phyloP scores from a whole-genome alignment of 2,888 invertebrate genomes.

The Gortyna flavago region DNA sequence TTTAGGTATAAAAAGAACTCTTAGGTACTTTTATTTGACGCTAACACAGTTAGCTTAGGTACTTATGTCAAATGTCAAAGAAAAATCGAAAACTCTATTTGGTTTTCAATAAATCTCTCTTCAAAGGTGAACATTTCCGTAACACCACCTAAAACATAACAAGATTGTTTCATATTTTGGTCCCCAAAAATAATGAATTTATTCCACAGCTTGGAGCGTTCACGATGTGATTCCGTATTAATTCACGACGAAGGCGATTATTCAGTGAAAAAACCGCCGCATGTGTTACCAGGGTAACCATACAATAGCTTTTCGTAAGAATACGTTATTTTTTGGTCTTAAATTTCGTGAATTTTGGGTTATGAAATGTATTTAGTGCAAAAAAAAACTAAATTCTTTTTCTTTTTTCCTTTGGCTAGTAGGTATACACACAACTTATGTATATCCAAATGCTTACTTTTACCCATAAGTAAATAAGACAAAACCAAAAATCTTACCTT shows the following conservation, averaged over 20 bases:
- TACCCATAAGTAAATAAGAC: background rate
- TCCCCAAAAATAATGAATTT: slow-evolving; percentile 45
- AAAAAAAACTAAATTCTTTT: no score
- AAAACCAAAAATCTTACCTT: background rate
- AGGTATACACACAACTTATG: background rate
- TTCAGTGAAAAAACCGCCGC: slow-evolving; percentile 29
- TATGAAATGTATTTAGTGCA: background rate
- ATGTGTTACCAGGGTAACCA: slow-evolving; percentile 32
- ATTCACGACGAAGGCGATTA: slow-evolving; percentile 41
- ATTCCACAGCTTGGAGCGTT: slow-evolving; percentile 46
- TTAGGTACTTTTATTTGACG: background rate
- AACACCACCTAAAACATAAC: slow-evolving; percentile 6
- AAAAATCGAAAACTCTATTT: background rate
- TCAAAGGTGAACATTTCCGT: background rate
- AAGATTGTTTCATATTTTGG: slow-evolving; percentile 29
- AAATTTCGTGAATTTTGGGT: no score
- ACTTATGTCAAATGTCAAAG: slow-evolving; percentile 7
- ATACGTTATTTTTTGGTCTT: background rate
- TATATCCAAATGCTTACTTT: background rate
- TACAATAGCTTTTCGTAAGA: background rate
- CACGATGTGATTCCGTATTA: slow-evolving; percentile 44
- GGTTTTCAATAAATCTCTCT: slow-evolving; percentile 1
- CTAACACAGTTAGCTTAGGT: background rate
- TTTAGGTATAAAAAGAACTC: background rate
- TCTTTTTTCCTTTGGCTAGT: no score